Percentiles rank a stretch among this genome's conserved stretches.
These are phyloP conservation scores for Fistularia commersonii DNA, from an alignment of 2,797 vertebrate species.

Conservation along the genomic window DNA sequence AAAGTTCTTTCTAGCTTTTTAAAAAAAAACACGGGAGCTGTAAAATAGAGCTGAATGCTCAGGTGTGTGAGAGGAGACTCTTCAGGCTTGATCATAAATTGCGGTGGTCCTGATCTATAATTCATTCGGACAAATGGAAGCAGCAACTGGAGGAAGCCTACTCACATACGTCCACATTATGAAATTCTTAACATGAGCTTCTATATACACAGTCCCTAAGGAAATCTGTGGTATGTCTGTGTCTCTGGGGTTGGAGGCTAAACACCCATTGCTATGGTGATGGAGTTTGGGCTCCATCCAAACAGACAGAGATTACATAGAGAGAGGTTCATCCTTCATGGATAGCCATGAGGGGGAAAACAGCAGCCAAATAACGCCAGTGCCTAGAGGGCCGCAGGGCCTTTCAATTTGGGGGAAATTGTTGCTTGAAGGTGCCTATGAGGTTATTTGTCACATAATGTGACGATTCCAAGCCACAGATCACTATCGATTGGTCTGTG, in stretches of 20 bases:
- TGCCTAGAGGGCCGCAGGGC: constrained; percentile 53
- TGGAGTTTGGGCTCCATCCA: constrained; percentile 61
- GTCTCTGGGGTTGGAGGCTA: constrained; percentile 59
- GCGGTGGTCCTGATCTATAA: constrained; percentile 61
- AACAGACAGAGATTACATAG: constrained; percentile 71
- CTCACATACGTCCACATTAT: constrained; percentile 25
- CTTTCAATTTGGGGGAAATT: constrained; percentile 71
- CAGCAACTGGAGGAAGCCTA: constrained; percentile 33
- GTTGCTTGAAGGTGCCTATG: constrained; percentile 45
- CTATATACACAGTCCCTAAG: constrained; percentile 33
- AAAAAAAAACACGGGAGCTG: constrained; percentile 28
- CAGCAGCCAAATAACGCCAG: constrained; percentile 63
- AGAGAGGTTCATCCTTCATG: constrained; percentile 61
- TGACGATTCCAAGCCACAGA: constrained; percentile 48
- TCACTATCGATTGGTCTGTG: constrained; percentile 49
- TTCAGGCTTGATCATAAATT: constrained; percentile 46
- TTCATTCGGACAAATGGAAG: constrained; percentile 66
- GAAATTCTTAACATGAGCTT: constrained; percentile 31
- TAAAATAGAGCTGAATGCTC: constrained; percentile 38
- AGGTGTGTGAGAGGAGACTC: constrained; percentile 52
- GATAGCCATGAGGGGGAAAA: constrained; percentile 62
- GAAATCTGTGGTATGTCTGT: constrained; percentile 53
- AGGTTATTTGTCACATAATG: constrained; percentile 61
- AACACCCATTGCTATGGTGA: constrained; percentile 70
- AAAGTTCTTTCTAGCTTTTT: constrained; percentile 31